Percentiles rank a stretch among this genome's conserved stretches.
These are phyloP conservation scores for Hedya salicella DNA, from an alignment of 2,888 invertebrate genomes.

Conservation along the genomic window DNA sequence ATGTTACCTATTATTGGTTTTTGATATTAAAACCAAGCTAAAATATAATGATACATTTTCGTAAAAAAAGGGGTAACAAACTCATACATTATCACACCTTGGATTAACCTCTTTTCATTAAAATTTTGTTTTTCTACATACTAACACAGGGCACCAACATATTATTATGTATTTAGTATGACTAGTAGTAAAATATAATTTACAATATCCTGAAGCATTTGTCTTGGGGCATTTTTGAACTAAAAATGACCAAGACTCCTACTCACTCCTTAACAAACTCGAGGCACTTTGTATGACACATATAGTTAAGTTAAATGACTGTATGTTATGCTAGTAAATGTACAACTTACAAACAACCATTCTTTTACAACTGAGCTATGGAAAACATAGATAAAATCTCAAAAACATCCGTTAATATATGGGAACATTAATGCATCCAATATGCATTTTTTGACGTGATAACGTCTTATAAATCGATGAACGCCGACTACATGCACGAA, in stretches of 20 bases:
- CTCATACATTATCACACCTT: constrained; percentile 64
- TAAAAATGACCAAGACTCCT: constrained; percentile 66
- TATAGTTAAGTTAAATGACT: constrained; percentile 42
- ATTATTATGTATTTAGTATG: constrained; percentile 66
- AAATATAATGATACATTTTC: background rate
- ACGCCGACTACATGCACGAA: no score
- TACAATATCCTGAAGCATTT: constrained; percentile 44
- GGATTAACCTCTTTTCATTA: constrained; percentile 49
- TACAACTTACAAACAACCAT: constrained; percentile 39
- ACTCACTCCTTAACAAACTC: constrained; percentile 52
- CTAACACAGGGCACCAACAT: constrained; percentile 63
- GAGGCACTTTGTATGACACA: constrained; percentile 49
- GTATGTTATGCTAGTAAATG: constrained; percentile 40
- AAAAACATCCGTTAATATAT: background rate
- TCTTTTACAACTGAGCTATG: constrained; percentile 27
- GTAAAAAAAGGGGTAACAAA: constrained; percentile 9
- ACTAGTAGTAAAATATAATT: constrained; percentile 51
- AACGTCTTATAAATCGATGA: no score
- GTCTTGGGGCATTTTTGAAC: constrained; percentile 59
- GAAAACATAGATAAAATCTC: background rate
- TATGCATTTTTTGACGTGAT: no score
- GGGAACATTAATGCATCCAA: no score
- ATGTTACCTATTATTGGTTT: no score
- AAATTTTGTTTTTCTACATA: constrained; percentile 43
- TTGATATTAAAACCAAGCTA: no score